Conservation (phyloP, 2,888 invertebrate species). For the Epistrophe grossulariae region DNA sequence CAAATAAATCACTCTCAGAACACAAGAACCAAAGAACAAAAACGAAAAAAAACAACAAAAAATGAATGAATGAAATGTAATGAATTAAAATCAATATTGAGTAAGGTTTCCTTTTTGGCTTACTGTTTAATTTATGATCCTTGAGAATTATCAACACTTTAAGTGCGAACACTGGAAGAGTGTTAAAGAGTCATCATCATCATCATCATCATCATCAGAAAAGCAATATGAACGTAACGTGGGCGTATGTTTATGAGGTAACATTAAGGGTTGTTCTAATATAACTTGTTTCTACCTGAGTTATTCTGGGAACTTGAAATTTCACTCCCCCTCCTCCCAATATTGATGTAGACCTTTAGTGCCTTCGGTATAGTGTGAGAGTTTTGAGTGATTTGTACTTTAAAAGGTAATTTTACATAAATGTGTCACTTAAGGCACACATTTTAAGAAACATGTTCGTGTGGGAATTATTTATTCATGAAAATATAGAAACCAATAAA, state of each 20-base stretch:
- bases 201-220: not conserved
- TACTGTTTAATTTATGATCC: conserved; percentile 43
- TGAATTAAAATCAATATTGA: conserved; percentile 39
- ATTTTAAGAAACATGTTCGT: no score
- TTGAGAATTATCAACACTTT: conserved; percentile 30
- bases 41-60: not conserved
- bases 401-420: not conserved
- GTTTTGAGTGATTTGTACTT: not conserved
- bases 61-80: not conserved
- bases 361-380: not conserved
- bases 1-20: conserved; percentile 25
- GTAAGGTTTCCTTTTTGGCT: conserved; percentile 31
- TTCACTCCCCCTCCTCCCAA: not conserved
- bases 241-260: conserved; percentile 2
- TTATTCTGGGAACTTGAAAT: not conserved
- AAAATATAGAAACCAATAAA: no score
- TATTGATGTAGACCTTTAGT: not conserved
- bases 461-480: no score
- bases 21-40: conserved; percentile 6
- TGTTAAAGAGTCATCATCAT: conserved; percentile 16
- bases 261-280: not conserved
- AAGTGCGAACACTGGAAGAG: conserved; percentile 23
- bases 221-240: not conserved
- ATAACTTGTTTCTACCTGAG: not conserved
- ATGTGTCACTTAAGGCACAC: not conserved